A percentile compares a stretch with the other conserved stretches of the same genome.
These are phyloP conservation scores for Hepsetus odoe DNA, from an alignment of 2,113 vertebrate genomes.

Conservation along the genomic window DNA sequence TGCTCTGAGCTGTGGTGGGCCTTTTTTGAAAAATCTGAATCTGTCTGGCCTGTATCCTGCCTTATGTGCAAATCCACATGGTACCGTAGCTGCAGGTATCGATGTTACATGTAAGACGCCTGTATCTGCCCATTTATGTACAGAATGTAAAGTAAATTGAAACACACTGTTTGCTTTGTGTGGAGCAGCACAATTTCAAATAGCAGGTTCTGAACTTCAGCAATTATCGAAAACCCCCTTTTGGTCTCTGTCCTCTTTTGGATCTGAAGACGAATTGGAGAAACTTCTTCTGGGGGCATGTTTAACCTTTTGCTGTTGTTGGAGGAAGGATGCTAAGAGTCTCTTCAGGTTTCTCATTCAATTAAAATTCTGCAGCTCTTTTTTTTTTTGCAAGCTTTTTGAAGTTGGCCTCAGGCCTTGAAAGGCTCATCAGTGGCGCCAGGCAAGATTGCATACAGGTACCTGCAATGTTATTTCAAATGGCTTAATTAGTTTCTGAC, in stretches of 20 bases:
- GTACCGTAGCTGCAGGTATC: background rate
- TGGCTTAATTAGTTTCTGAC: conserved; percentile 80
- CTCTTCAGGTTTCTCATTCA: conserved; percentile 52
- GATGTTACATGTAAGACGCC: background rate
- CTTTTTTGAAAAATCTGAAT: conserved; percentile 8
- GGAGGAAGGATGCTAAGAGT: conserved; percentile 38
- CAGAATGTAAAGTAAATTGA: background rate
- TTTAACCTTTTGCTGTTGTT: conserved; percentile 55
- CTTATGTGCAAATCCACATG: background rate
- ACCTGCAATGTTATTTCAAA: conserved; percentile 79
- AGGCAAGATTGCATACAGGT: conserved; percentile 77
- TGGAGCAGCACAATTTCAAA: background rate
- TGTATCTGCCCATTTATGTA: background rate
- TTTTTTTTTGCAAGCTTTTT: conserved; percentile 63
- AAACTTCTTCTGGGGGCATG: conserved; percentile 33
- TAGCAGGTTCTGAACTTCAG: conserved; percentile 26
- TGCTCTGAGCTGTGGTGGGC: background rate
- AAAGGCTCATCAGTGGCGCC: conserved; percentile 73
- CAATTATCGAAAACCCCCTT: conserved; percentile 7
- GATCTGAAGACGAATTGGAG: conserved; percentile 33
- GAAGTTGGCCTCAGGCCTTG: conserved; percentile 72
- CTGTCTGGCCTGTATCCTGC: background rate
- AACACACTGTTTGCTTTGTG: background rate
- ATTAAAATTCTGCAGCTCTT: conserved; percentile 55
- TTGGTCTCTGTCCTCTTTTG: conserved; percentile 38